phyloP scores from a whole-genome alignment of 2,797 vertebrate species.

The Falco naumanni region DNA sequence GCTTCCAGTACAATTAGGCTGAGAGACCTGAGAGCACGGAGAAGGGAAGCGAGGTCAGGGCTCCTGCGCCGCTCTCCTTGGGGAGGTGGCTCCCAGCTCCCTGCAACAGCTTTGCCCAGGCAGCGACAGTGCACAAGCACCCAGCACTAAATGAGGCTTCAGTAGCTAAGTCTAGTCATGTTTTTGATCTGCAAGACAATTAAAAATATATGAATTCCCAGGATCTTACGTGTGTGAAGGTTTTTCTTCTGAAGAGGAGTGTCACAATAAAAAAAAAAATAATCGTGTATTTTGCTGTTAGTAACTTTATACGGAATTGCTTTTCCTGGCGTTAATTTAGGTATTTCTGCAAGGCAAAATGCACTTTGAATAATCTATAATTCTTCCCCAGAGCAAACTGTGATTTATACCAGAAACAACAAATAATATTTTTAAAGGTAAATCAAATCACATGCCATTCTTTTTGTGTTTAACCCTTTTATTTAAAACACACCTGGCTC shows the following conservation, averaged over 20 bases:
- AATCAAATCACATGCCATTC: neutral
- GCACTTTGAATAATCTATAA: neutral
- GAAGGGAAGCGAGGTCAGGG: neutral
- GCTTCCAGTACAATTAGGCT: conserved; percentile 48
- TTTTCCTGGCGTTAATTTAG: neutral
- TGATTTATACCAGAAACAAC: neutral
- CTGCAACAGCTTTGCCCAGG: neutral
- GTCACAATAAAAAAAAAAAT: neutral
- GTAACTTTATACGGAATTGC: neutral
- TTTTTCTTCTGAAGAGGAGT: neutral
- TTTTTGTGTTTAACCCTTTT: neutral
- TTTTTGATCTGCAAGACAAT: conserved; percentile 30
- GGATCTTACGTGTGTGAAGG: neutral
- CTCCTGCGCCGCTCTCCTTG: neutral
- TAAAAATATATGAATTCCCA: conserved; percentile 30
- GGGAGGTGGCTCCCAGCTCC: neutral
- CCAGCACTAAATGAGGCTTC: neutral
- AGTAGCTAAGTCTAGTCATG: neutral
- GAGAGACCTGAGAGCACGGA: neutral
- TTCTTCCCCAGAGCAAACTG: neutral
- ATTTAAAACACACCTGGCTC: neutral
- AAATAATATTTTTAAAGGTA: conserved; percentile 11
- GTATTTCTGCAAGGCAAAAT: neutral
- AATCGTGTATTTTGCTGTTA: conserved; percentile 3
- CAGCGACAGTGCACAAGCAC: neutral